These are phyloP conservation scores for Brienomyrus longianalis DNA, from an alignment of 2,113 vertebrate genomes.

Conservation along the genomic window DNA sequence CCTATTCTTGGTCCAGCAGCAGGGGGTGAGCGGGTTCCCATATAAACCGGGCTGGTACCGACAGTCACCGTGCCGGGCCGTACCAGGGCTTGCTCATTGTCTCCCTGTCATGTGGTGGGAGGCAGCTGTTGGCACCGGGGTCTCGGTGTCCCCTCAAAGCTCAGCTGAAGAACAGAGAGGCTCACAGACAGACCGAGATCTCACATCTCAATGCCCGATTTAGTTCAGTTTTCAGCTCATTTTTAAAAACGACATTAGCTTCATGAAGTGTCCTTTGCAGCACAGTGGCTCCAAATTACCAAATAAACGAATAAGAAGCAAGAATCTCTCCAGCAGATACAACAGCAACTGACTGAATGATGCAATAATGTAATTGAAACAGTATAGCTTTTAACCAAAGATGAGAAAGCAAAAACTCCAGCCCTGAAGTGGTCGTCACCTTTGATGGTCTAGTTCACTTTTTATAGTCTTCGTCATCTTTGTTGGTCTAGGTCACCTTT, in stretches of 20 bases:
- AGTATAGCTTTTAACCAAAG: not conserved
- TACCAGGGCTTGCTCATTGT: conserved; percentile 46
- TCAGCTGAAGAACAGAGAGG: not conserved
- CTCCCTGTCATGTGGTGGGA: conserved; percentile 25
- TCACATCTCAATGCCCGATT: not conserved
- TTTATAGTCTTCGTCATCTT: not conserved
- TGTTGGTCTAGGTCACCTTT: not conserved
- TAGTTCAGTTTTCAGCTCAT: not conserved
- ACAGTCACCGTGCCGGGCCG: conserved; percentile 39
- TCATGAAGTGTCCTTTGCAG: not conserved
- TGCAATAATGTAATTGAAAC: not conserved
- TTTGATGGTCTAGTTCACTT: not conserved
- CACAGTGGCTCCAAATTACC: not conserved
- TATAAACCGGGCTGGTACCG: conserved; percentile 52
- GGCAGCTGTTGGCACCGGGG: conserved; percentile 30
- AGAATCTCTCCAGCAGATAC: not conserved
- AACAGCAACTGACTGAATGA: not conserved
- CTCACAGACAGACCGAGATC: not conserved
- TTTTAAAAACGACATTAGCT: not conserved
- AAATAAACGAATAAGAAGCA: not conserved
- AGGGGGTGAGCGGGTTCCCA: not conserved
- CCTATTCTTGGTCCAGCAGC: not conserved
- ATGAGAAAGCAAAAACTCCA: not conserved
- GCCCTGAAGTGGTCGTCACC: not conserved
- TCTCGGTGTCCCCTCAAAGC: conserved; percentile 35